Evolutionary conservation across 1,140 invertebrate species (phyloP).

Genomic region (Caenorhabditis latens): DNA sequence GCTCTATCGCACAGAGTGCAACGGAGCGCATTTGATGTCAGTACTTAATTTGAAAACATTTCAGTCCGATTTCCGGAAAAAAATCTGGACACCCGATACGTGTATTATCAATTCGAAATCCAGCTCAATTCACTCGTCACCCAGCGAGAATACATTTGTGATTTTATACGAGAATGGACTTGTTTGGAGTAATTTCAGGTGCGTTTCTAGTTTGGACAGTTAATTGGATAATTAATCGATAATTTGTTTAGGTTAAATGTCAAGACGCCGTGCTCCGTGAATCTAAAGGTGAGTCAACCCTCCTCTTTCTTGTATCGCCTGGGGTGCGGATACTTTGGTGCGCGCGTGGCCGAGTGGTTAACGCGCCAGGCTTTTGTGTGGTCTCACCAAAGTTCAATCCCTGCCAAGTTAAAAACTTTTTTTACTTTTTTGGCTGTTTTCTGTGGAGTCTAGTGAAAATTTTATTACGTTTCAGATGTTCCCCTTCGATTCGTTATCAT

Average conservation of each 20-base stretch:
- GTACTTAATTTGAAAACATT: constrained; percentile 4
- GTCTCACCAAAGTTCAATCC: too few relatives aligned
- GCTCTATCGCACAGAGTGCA: too few relatives aligned
- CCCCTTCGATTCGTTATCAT: constrained; percentile 77
- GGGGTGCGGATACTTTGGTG: too few relatives aligned
- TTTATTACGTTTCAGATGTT: constrained; percentile 70
- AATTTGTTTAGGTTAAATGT: constrained; percentile 72
- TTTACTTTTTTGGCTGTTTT: too few relatives aligned
- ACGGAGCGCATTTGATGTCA: too few relatives aligned
- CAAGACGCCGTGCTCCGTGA: constrained; percentile 77
- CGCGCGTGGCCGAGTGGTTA: too few relatives aligned
- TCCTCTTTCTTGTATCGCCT: too few relatives aligned
- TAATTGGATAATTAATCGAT: background rate
- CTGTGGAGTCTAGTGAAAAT: background rate
- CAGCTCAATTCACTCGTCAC: constrained; percentile 73
- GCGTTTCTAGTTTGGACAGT: constrained; percentile 8
- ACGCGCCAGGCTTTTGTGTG: too few relatives aligned
- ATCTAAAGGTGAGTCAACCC: constrained; percentile 65
- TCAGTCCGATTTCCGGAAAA: constrained; percentile 74
- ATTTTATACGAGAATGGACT: constrained; percentile 77
- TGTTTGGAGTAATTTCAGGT: constrained; percentile 77
- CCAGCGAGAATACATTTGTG: constrained; percentile 77
- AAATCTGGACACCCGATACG: constrained; percentile 77
- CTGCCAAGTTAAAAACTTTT: too few relatives aligned
- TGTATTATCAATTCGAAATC: constrained; percentile 76